Conservation (phyloP, 2,113 vertebrate genomes). For the Sceloporus tristichus region DNA sequence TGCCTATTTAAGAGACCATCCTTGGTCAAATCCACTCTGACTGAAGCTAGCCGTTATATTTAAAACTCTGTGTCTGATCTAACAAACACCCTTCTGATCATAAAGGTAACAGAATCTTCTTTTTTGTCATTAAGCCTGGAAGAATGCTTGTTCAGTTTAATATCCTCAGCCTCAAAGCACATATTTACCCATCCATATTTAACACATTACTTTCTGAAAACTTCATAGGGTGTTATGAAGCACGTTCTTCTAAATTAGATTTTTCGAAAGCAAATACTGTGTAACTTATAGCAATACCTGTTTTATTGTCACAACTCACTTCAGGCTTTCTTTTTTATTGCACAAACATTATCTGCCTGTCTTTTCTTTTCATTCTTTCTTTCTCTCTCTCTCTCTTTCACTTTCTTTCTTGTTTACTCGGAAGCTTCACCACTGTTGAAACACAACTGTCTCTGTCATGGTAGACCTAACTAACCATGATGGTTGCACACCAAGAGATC, state of each 20-base stretch:
- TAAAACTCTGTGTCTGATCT: too few relatives aligned
- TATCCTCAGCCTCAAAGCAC: neutral
- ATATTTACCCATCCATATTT: constrained; percentile 13
- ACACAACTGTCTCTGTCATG: neutral
- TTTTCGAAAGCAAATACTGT: constrained; percentile 30
- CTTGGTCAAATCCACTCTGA: too few relatives aligned
- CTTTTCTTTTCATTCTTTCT: neutral
- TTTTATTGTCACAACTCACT: neutral
- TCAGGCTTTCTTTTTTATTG: neutral
- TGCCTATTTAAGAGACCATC: too few relatives aligned
- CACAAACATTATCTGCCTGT: neutral
- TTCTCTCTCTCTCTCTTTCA: neutral
- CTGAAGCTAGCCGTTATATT: too few relatives aligned
- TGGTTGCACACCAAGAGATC: neutral
- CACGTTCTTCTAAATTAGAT: constrained; percentile 25
- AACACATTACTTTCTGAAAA: constrained; percentile 17
- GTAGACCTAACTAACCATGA: neutral
- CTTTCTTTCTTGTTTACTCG: neutral
- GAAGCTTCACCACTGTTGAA: neutral
- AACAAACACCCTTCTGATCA: neutral
- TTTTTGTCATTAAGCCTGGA: neutral
- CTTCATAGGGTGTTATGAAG: constrained; percentile 8
- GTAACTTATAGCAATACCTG: constrained; percentile 17
- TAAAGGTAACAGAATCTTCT: neutral
- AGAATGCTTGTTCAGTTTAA: neutral